A percentile compares a stretch with the other conserved stretches of the same genome.
Conservation (phyloP, 1,140 invertebrate genomes). For the Eciton burchellii region DNA sequence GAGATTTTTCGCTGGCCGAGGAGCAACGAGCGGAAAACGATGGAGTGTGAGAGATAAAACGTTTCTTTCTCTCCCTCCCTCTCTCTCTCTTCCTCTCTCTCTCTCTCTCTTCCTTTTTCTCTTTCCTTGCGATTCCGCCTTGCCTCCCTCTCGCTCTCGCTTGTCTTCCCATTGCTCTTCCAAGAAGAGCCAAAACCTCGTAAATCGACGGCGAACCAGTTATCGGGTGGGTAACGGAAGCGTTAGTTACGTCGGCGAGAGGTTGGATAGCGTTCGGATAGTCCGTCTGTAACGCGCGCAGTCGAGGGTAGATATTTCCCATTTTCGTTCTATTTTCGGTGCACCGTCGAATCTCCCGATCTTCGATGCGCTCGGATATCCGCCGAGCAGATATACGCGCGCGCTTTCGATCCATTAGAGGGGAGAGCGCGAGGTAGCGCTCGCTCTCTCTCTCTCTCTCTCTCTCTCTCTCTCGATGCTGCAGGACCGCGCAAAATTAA, state of each 20-base stretch:
- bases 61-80: not conserved
- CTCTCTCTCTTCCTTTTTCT: conserved; percentile 3
- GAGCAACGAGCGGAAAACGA: conserved; percentile 71
- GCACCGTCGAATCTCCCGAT: conserved; percentile 56
- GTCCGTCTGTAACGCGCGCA: conserved; percentile 24
- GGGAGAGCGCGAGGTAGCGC: conserved; percentile 1
- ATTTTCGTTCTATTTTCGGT: conserved; percentile 72
- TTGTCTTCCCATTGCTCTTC: conserved; percentile 50
- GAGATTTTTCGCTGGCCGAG: conserved; percentile 57
- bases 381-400: conserved; percentile 28
- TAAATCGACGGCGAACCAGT: conserved; percentile 75
- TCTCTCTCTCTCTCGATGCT: too few relatives aligned
- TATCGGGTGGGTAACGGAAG: conserved; percentile 68
- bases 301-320: conserved; percentile 55
- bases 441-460: too few relatives aligned
- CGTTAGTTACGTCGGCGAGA: conserved; percentile 70
- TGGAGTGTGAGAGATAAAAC: conserved; percentile 68
- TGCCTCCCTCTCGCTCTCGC: not conserved
- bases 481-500: conserved; percentile 34
- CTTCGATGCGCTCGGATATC: conserved; percentile 64
- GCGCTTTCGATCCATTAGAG: conserved; percentile 45
- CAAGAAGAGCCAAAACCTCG: conserved; percentile 64
- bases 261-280: conserved; percentile 59
- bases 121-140: conserved; percentile 24
- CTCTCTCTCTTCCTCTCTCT: not conserved